phyloP scores from a whole-genome alignment of 2,888 invertebrate species.

The Portevinia maculata region DNA sequence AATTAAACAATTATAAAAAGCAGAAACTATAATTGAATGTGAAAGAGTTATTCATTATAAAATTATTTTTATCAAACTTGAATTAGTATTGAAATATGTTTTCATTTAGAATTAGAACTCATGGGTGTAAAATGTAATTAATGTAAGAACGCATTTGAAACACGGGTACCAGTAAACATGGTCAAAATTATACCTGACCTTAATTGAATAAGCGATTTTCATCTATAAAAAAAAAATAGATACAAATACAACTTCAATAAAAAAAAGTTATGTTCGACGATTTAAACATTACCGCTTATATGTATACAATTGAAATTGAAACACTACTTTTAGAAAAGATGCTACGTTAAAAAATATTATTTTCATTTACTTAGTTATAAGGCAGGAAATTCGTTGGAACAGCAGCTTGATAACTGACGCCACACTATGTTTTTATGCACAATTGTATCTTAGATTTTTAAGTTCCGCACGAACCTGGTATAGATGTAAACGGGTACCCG shows the following conservation, averaged over 20 bases:
- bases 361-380: background rate
- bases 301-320: background rate
- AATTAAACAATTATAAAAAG: too few relatives aligned
- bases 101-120: background rate
- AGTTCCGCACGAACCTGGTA: conserved; percentile 26
- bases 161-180: background rate
- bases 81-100: background rate
- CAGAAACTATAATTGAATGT: background rate
- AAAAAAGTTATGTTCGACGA: background rate
- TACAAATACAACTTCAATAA: background rate
- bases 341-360: background rate
- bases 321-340: background rate
- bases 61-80: background rate
- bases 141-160: background rate
- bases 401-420: background rate
- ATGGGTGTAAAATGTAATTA: background rate
- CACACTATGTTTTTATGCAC: conserved; percentile 17
- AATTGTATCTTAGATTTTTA: conserved; percentile 6
- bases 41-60: background rate
- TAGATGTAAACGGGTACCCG: conserved; percentile 25
- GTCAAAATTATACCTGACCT: background rate
- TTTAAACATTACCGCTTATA: background rate
- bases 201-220: background rate
- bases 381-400: background rate
- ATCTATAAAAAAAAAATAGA: background rate